These are phyloP conservation scores for Panurus biarmicus DNA, from an alignment of 2,113 vertebrate genomes.

Conservation along the genomic window DNA sequence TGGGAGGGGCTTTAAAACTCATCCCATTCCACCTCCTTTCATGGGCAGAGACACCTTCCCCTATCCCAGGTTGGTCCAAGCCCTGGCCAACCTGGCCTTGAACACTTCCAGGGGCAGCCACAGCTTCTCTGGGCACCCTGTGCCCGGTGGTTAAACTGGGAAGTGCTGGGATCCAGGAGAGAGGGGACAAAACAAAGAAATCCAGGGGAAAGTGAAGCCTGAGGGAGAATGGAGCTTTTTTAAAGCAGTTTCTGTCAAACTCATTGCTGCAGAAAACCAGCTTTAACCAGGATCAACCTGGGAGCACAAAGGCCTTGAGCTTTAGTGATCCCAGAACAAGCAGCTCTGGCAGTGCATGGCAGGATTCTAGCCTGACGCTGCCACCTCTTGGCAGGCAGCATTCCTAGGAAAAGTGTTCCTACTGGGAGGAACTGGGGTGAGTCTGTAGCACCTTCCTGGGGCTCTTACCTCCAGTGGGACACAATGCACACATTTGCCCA, in stretches of 20 bases:
- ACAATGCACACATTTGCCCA: constrained; percentile 97
- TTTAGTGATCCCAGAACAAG: background rate
- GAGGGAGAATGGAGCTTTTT: background rate
- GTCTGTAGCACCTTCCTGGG: background rate
- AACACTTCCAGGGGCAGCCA: background rate
- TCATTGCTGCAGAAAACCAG: background rate
- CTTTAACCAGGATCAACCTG: background rate
- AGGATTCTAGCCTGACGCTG: background rate
- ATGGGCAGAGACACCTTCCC: background rate
- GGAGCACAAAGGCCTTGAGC: background rate
- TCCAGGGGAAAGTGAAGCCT: background rate
- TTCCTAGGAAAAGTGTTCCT: background rate
- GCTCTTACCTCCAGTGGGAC: constrained; percentile 92
- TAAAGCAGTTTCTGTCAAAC: background rate
- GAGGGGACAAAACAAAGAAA: background rate
- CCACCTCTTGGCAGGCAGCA: background rate
- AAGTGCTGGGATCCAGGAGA: background rate
- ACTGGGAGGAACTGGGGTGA: background rate
- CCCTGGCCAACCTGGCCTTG: background rate
- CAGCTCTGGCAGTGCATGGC: background rate
- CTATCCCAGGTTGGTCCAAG: background rate
- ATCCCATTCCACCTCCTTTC: background rate
- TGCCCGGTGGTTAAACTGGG: background rate
- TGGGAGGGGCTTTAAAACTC: background rate
- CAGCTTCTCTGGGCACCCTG: background rate